A percentile compares a stretch with the other conserved stretches of the same genome.
Conservation (phyloP, 1,140 invertebrate genomes). For the Drosophila lowei region DNA sequence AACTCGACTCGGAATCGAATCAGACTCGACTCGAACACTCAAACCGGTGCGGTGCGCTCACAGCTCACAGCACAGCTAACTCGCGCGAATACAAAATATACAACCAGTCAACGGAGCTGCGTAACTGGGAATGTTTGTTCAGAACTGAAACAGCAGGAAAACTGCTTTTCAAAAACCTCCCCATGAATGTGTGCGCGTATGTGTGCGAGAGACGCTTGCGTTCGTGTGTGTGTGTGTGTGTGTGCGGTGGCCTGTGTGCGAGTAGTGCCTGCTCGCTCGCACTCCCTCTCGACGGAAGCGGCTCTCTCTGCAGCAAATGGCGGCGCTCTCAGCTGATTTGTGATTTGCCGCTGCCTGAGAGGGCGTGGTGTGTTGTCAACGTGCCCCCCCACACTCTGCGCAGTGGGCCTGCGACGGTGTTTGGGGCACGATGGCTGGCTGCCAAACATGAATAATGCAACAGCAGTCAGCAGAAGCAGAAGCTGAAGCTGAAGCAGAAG, state of each 20-base stretch:
- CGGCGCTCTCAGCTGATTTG: conserved; percentile 76
- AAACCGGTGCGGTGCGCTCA: conserved; percentile 3
- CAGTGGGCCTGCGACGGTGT: conserved; percentile 8
- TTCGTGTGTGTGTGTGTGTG: background rate
- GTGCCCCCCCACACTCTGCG: conserved; percentile 17
- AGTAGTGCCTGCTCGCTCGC: conserved; percentile 24
- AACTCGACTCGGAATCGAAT: conserved; percentile 25
- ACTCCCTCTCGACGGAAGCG: conserved; percentile 4
- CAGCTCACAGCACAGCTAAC: conserved; percentile 10
- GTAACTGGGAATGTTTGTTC: conserved; percentile 67
- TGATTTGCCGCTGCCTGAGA: conserved; percentile 43
- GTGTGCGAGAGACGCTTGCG: background rate
- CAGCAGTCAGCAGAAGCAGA: conserved; percentile 41
- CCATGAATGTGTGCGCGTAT: conserved; percentile 5
- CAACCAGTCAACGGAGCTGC: conserved; percentile 67
- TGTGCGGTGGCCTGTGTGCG: conserved; percentile 3
- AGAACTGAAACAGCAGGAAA: conserved; percentile 42
- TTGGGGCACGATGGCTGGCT: conserved; percentile 51
- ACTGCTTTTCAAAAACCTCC: conserved; percentile 23
- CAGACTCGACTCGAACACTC: conserved; percentile 26
- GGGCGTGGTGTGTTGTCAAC: conserved; percentile 68
- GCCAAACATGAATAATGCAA: conserved; percentile 76
- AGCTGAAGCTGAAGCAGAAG: conserved; percentile 25
- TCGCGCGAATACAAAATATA: conserved; percentile 35
- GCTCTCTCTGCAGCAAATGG: conserved; percentile 63